A percentile compares a stretch with the other conserved stretches of the same genome.
Conservation (phyloP, 2,888 invertebrate species). For the Ophioninae sp. region DNA sequence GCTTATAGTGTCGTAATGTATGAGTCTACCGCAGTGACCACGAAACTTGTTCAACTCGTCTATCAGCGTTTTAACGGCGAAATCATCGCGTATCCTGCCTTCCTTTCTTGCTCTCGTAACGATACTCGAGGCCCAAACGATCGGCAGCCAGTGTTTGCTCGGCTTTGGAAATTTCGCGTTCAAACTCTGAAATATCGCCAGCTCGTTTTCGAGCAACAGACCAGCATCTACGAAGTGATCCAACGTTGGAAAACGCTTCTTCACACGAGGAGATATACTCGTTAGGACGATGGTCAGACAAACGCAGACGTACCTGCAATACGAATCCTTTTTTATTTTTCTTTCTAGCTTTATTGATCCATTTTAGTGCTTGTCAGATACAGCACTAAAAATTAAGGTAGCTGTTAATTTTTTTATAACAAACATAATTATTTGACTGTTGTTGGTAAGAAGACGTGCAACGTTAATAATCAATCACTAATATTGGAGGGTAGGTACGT, state of each 20-base stretch:
- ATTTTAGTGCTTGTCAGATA: too few species aligned
- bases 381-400: too few species aligned
- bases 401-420: too few species aligned
- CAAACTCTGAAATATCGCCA: conserved; percentile 88
- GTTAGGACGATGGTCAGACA: conserved; percentile 94
- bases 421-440: too few species aligned
- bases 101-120: conserved; percentile 94
- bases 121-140: conserved; percentile 95
- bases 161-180: conserved; percentile 92
- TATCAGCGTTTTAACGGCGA: conserved; percentile 93
- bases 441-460: too few species aligned
- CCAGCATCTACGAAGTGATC: conserved; percentile 93
- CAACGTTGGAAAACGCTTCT: conserved; percentile 92
- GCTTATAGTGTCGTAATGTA: conserved; percentile 82
- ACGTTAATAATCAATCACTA: too few species aligned
- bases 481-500: too few species aligned
- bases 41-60: conserved; percentile 85
- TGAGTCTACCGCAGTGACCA: conserved; percentile 81
- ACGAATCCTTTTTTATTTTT: neutral
- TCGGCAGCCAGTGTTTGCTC: conserved; percentile 94
- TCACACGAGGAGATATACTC: conserved; percentile 93
- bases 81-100: conserved; percentile 94
- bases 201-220: conserved; percentile 90
- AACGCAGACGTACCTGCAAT: conserved; percentile 84
- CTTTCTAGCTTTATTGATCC: too few species aligned